Percentiles rank a stretch among this genome's conserved stretches.
Conservation (phyloP, 2,888 invertebrate species). For the Drosophila ezoana region DNA sequence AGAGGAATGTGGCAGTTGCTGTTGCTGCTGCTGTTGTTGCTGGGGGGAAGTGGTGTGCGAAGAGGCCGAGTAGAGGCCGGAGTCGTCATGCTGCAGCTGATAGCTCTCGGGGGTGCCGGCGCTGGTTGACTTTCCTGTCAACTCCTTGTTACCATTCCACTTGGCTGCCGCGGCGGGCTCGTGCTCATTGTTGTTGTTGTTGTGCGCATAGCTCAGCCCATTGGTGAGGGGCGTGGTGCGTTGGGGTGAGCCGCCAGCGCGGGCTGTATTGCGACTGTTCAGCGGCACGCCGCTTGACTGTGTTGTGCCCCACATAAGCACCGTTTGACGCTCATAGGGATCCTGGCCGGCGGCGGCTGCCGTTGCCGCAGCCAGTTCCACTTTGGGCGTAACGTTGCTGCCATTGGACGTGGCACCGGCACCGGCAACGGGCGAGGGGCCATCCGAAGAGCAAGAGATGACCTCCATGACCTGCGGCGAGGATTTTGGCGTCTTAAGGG, state of each 20-base stretch:
- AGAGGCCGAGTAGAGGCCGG: conserved; percentile 81
- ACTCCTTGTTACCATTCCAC: conserved; percentile 79
- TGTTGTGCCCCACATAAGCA: conserved; percentile 95
- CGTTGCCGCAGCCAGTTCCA: conserved; percentile 77
- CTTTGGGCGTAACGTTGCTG: conserved; percentile 82
- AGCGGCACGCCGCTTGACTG: conserved; percentile 84
- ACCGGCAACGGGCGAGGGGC: conserved; percentile 83
- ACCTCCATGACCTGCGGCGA: conserved; percentile 85
- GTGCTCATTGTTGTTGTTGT: conserved; percentile 70
- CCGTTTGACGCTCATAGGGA: conserved; percentile 90
- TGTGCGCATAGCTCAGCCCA: conserved; percentile 73
- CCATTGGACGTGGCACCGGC: conserved; percentile 61
- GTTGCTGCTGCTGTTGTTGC: conserved; percentile 70
- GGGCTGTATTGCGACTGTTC: conserved; percentile 70
- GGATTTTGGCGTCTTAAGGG: conserved; percentile 85
- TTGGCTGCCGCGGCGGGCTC: conserved; percentile 67
- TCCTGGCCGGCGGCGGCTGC: conserved; percentile 64
- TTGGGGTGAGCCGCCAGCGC: conserved; percentile 82
- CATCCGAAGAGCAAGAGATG: conserved; percentile 85
- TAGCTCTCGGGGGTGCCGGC: conserved; percentile 79
- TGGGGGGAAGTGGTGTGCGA: conserved; percentile 83
- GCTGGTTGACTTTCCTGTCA: conserved; percentile 64
- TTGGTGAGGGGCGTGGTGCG: conserved; percentile 84
- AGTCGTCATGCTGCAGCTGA: conserved; percentile 81
- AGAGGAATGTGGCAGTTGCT: conserved; percentile 44